A percentile compares a stretch with the other conserved stretches of the same genome.
Conservation (phyloP, 2,888 invertebrate species). For the Tinea trinotella region DNA sequence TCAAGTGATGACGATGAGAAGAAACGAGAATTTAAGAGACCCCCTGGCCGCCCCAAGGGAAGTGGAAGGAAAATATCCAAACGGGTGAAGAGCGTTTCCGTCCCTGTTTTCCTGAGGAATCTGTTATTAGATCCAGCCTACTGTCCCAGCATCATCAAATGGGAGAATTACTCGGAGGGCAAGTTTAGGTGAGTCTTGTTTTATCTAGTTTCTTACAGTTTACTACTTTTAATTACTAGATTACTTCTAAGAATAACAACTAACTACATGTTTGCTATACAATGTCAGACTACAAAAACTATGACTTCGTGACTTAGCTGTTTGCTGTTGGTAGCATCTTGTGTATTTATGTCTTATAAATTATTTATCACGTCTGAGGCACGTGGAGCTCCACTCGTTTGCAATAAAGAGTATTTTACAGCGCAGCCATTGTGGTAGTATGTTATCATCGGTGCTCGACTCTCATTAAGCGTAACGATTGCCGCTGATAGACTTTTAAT, state of each 20-base stretch:
- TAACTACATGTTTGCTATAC: neutral
- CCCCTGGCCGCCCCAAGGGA: constrained; percentile 70
- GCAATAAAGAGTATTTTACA: constrained; percentile 37
- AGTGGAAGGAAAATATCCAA: constrained; percentile 59
- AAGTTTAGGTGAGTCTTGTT: constrained; percentile 77
- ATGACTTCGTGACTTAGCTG: constrained; percentile 37
- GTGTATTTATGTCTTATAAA: constrained; percentile 35
- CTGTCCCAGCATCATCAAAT: constrained; percentile 87
- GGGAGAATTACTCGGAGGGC: constrained; percentile 88
- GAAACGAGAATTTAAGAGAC: constrained; percentile 59
- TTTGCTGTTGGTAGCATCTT: constrained; percentile 32
- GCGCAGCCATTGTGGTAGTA: constrained; percentile 6
- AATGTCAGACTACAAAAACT: constrained; percentile 28
- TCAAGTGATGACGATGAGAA: constrained; percentile 55
- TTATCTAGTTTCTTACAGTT: neutral
- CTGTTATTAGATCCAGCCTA: constrained; percentile 81
- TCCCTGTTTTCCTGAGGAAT: constrained; percentile 91
- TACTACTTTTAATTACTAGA: constrained; percentile 15
- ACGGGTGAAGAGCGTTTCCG: constrained; percentile 62
- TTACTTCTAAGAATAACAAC: constrained; percentile 14
- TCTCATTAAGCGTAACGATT: constrained; percentile 14
- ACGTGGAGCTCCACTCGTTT: constrained; percentile 42
- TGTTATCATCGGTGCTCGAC: constrained; percentile 2
- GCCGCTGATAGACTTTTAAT: constrained; percentile 15
- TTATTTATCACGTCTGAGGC: constrained; percentile 48